Evolutionary conservation across 64 coral and sea anemone species (phyloP).

Genomic region (Montipora efflorescens): DNA sequence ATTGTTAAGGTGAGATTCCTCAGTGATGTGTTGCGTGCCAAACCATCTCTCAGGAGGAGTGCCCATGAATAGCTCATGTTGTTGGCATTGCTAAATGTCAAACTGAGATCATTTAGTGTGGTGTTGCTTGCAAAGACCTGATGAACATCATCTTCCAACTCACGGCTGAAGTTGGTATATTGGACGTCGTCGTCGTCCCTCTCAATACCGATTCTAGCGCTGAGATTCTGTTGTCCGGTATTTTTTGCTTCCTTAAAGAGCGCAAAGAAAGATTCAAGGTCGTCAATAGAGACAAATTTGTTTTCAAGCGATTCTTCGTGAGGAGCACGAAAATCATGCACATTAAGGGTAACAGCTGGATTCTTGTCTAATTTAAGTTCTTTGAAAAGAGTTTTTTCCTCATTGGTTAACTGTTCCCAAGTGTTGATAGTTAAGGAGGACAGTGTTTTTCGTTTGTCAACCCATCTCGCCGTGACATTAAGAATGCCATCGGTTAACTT

Average conservation of each 20-base stretch:
- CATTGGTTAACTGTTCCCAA: background rate
- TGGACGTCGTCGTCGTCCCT: too few relatives aligned
- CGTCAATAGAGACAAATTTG: background rate
- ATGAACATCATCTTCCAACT: too few relatives aligned
- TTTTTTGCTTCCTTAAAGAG: background rate
- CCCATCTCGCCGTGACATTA: background rate
- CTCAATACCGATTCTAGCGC: background rate
- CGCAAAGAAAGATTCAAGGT: background rate
- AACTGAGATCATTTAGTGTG: too few relatives aligned
- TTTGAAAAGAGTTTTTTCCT: background rate
- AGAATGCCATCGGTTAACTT: background rate
- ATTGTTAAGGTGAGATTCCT: too few relatives aligned
- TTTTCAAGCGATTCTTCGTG: background rate
- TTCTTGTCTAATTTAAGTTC: background rate
- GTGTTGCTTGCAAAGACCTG: too few relatives aligned
- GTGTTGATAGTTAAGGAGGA: background rate
- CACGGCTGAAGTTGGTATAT: too few relatives aligned
- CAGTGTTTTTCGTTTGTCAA: background rate
- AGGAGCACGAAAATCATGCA: background rate
- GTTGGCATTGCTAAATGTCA: too few relatives aligned
- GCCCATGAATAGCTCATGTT: too few relatives aligned
- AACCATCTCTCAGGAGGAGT: too few relatives aligned
- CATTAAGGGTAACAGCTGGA: background rate
- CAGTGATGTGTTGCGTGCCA: too few relatives aligned
- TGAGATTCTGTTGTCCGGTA: background rate